Base-by-base conservation (phyloP, 1,140 invertebrate species). In the Diprion similis region DNA sequence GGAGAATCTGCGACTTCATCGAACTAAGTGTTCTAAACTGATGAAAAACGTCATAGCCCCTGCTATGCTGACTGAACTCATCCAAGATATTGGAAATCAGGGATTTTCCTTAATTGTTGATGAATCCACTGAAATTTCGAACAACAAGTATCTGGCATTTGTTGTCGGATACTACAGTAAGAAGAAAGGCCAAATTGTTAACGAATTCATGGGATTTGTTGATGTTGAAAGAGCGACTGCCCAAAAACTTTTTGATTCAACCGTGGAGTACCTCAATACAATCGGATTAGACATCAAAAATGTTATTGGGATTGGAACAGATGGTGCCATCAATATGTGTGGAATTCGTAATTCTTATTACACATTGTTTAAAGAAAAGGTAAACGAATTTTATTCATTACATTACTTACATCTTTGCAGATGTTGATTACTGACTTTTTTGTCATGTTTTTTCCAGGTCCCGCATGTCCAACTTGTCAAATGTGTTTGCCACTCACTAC, bases 101-200 rank as follows among this genome's bases (percentile, higher is more conserved):
- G 19, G 75, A 37, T 88, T 79, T 70, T 87, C 83, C 51, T 71
- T 86, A 7, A 77, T 87, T 17, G 68, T 86, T 13, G 85, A 86
- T 77, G 85, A 89, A 74, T 87, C 84, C 7, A 89, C 84, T 3
- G 85, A 87, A 74, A 77, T 87, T 4, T 77, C 77, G 24, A 75
- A 80, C 8, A 73, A 71, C 10, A 85, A 86, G 81, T 77, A 80
- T 64, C 78, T 88, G 72, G 81, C 81, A 46, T 72, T 85, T 66
- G 78, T 78, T 19, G 79, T 87, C 13, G 84, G 80, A 77, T 87
- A 85, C 79, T 86, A 81, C 65, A 85, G 82, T 64, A 64, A 70
- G 13, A 75, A 70, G 18, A 46, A 70, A 70, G 76, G 77, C 59
- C 76, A 47, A 71, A 81, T 83, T 66, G 68, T 86, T 45, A 80